A percentile compares a stretch with the other conserved stretches of the same genome.
These are phyloP conservation scores for Sinodicranocentrus sp. DNA, from an alignment of 2,888 invertebrate genomes.

Conservation along the genomic window DNA sequence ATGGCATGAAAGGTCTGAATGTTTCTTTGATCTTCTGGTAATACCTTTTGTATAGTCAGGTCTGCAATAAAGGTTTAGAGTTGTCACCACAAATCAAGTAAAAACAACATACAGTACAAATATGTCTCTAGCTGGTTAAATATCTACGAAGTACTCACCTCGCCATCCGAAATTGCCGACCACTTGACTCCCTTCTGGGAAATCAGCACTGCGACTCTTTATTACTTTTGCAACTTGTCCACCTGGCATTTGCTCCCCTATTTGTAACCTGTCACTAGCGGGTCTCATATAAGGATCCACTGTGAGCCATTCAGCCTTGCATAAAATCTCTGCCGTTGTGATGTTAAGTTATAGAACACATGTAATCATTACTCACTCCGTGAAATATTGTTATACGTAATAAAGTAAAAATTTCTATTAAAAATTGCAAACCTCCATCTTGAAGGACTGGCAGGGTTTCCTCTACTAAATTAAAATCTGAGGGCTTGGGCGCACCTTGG, in stretches of 20 bases:
- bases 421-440: slow-evolving; percentile 83
- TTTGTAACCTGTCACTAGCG: too few species aligned
- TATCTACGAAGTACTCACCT: too few species aligned
- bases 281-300: slow-evolving; percentile 59
- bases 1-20: slow-evolving; percentile 77
- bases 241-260: slow-evolving; percentile 84
- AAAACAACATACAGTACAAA: too few species aligned
- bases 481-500: slow-evolving; percentile 83
- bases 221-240: slow-evolving; percentile 86
- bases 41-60: too few species aligned
- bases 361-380: slow-evolving; percentile 84
- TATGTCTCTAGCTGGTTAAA: too few species aligned
- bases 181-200: slow-evolving; percentile 83
- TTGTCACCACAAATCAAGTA: too few species aligned
- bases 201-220: slow-evolving; percentile 83
- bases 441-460: slow-evolving; percentile 83
- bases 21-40: too few species aligned
- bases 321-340: slow-evolving; percentile 78
- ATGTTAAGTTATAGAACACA: slow-evolving; percentile 82
- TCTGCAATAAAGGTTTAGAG: too few species aligned
- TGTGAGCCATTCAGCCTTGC: slow-evolving; percentile 42
- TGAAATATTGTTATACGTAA: too few species aligned
- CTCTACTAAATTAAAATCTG: slow-evolving; percentile 84
- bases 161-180: slow-evolving; percentile 86
- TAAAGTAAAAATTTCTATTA: neutral